Base-by-base conservation (phyloP, 1,140 invertebrate species). In the Zaprionus africanus region DNA sequence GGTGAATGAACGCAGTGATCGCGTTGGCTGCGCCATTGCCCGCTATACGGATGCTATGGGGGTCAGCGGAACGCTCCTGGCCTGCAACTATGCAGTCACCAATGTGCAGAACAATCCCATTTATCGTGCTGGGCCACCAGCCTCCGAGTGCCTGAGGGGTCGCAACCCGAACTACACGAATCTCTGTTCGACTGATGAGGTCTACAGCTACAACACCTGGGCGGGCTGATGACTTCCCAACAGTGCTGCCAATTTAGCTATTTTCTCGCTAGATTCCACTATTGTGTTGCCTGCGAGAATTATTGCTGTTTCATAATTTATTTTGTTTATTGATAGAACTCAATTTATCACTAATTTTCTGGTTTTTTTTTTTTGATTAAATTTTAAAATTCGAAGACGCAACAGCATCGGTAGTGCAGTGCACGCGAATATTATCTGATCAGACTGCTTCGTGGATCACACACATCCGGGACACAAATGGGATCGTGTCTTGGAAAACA, bases 31-130 rank as follows among this genome's bases (percentile, higher is more conserved):
- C 41, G 86, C 85, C 22, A 77, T 82, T 12, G 59, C 41, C 7
- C 70, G 81, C 0, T 91, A 74, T 15, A 91, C 88, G 26, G 79
- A 82, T 24, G 49, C 79, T 12, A 51, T 59, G 4, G 75, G 73
- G 9, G 46, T 64, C 4, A 63, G 68, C 19, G 75, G 38, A 12
- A 91, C 87, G 4, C 54, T 91, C 7, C 57, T 91, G 36, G 85
- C 64, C 24, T 91, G 90, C 61, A 84, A 91, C 57, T 91, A 91
- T 54, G 84, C 90, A 19, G 81, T 81, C 1, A 91, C 90, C 0
- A 91, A 91, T 69, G 76, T 91, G 0, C 15, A 73, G 1, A 79
- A 82, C 26, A 82, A 81, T 41, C 80, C 85, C 7, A 68, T 92
- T 0, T 91, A 91, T 46, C 67, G 85, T 2, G 43, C 79, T n/a